Percentiles rank a stretch among this genome's conserved stretches.
phyloP scores from a whole-genome alignment of 2,797 vertebrate genomes.

The Aselliscus stoliczkanus region DNA sequence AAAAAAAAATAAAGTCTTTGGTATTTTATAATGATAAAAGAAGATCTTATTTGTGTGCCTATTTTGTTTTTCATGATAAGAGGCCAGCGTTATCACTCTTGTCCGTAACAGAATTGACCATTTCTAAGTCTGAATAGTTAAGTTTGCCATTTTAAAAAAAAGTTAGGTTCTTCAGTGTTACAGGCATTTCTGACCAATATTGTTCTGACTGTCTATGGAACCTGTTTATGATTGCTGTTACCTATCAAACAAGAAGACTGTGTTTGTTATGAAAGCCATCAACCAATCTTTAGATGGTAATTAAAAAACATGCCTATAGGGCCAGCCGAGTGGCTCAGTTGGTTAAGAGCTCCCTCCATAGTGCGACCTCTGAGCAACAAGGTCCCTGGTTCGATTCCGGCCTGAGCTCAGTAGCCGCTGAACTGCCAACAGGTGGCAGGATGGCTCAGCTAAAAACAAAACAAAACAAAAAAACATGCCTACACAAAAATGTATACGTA shows the following conservation, averaged over 20 bases:
- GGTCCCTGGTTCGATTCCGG: too few relatives aligned
- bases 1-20: constrained; percentile 26
- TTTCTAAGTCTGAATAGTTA: constrained; percentile 21
- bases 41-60: not conserved
- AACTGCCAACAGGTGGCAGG: too few relatives aligned
- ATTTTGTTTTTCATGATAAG: not conserved
- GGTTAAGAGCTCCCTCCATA: too few relatives aligned
- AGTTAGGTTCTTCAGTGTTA: not conserved
- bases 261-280: constrained; percentile 4
- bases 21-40: constrained; percentile 15
- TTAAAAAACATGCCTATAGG: not conserved
- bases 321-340: too few relatives aligned
- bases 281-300: not conserved
- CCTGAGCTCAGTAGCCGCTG: too few relatives aligned
- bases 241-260: not conserved
- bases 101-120: not conserved
- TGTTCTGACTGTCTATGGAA: not conserved
- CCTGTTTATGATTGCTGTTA: not conserved
- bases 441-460: too few relatives aligned
- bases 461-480: not conserved
- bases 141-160: not conserved
- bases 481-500: not conserved
- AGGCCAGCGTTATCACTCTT: not conserved
- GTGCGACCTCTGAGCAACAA: too few relatives aligned
- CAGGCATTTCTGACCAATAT: not conserved